Evolutionary conservation across 1,140 invertebrate species (phyloP).

Genomic region (Drosophila lacteicornis): DNA sequence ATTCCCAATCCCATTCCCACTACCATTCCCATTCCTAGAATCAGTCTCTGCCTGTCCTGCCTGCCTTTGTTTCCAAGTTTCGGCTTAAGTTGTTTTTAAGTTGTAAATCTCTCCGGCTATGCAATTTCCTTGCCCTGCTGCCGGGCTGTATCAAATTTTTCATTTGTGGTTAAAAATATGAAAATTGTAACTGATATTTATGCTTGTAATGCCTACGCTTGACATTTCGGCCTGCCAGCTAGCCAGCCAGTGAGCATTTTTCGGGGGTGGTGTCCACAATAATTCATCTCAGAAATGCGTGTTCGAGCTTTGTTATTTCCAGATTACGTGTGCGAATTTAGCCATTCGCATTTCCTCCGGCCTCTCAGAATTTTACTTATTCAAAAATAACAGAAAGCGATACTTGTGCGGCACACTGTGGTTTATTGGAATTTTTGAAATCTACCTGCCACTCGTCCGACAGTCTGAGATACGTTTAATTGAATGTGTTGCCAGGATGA

Average conservation of each 20-base stretch:
- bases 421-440: constrained; percentile 59
- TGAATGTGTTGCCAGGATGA: constrained; percentile 55
- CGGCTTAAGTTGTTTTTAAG: constrained; percentile 83
- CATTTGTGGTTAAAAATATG: constrained; percentile 76
- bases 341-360: constrained; percentile 26
- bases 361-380: constrained; percentile 14
- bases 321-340: constrained; percentile 60
- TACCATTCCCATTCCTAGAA: constrained; percentile 3
- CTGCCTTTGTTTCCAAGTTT: constrained; percentile 73
- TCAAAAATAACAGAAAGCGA: constrained; percentile 48
- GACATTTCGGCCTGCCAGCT: constrained; percentile 58
- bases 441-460: constrained; percentile 3
- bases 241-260: constrained; percentile 7
- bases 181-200: constrained; percentile 82
- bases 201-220: constrained; percentile 74
- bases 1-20: constrained; percentile 13
- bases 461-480: constrained; percentile 36
- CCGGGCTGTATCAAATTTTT: constrained; percentile 66
- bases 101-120: constrained; percentile 79
- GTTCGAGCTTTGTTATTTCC: constrained; percentile 70
- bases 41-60: constrained; percentile 9
- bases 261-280: constrained; percentile 58
- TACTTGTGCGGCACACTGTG: constrained; percentile 56
- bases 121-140: constrained; percentile 53
- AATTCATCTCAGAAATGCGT: constrained; percentile 74